Base-by-base conservation (phyloP, 2,797 vertebrate species). In the Sebastes alutus region DNA sequence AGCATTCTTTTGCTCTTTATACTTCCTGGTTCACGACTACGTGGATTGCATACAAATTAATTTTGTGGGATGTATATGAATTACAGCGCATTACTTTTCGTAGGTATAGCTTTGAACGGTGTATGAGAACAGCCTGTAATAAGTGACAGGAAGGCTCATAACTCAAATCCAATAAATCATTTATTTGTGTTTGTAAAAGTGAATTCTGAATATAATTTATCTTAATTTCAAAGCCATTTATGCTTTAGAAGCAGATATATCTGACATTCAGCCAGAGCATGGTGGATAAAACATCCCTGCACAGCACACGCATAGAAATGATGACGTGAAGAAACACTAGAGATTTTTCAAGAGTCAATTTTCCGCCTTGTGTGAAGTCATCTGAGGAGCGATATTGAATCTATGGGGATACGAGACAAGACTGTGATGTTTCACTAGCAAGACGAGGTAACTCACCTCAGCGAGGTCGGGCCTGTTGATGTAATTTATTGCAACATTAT, bases 401-500 rank as follows among this genome's bases (percentile, higher is more conserved):
- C 80, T 90, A 79, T 62, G 66, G 82, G 73, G 79, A 87, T 78
- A 29, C 49, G 33, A 65, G 54, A 72, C 59, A 4, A 73, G 64
- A 66, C 79, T 83, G 30, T 77, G 86, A 87, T 86, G 83, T 68
- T 81, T 78, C 68, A 25, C 63, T 11, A 73, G 73, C 69, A 82
- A 81, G 69, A 80, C 13, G 42, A 78, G 56, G 72, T 60, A 83
- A 78, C 65, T 20, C 56, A 65, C 75, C 71, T 89, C 80, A 72
- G 77, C 10, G 4, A 33, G 29, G 67, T 74, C 9, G 9, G 22
- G 29, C 30, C 38, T 77, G 86, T 90, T 93, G 90, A 93, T 92
- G 79, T 85, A 88, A 90, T 91, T 87, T 78, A 84, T 46, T 87
- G 88, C 79, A 92, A 88, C 71, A 71, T 78, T 81, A 77, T 75